Evolutionary conservation across 2,113 vertebrate species (phyloP).

Genomic region (Noturus placidus): DNA sequence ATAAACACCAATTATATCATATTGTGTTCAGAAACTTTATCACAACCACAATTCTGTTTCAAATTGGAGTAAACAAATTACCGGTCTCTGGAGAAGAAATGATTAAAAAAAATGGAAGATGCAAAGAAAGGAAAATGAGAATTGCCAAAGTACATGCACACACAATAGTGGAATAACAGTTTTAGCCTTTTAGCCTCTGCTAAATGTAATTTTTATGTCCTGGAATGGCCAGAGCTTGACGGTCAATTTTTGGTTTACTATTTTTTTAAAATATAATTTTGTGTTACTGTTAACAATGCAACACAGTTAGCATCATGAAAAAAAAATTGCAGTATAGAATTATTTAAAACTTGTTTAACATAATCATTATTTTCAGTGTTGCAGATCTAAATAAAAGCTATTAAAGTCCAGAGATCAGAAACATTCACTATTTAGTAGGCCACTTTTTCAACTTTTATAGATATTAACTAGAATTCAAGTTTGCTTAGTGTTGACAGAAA

Average conservation of each 20-base stretch:
- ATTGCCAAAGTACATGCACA: background rate
- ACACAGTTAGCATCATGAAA: background rate
- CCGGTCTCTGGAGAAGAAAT: background rate
- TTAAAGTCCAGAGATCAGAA: background rate
- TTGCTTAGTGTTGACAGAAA: background rate
- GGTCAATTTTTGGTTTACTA: background rate
- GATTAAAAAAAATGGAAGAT: background rate
- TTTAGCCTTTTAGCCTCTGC: background rate
- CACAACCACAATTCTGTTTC: background rate
- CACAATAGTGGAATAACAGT: background rate
- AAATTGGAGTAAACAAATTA: background rate
- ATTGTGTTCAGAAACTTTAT: background rate
- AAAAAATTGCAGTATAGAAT: background rate
- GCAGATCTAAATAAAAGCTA: background rate
- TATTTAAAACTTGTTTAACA: background rate
- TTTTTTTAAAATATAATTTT: background rate
- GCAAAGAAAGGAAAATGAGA: background rate
- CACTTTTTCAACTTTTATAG: background rate
- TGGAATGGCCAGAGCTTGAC: background rate
- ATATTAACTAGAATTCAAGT: background rate
- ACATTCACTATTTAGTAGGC: background rate
- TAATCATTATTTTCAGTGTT: background rate
- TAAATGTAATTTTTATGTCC: background rate
- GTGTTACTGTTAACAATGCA: background rate
- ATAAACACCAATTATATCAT: background rate